These are phyloP conservation scores for Chalcosyrphus nemorum DNA, from an alignment of 2,888 invertebrate genomes.

Conservation along the genomic window DNA sequence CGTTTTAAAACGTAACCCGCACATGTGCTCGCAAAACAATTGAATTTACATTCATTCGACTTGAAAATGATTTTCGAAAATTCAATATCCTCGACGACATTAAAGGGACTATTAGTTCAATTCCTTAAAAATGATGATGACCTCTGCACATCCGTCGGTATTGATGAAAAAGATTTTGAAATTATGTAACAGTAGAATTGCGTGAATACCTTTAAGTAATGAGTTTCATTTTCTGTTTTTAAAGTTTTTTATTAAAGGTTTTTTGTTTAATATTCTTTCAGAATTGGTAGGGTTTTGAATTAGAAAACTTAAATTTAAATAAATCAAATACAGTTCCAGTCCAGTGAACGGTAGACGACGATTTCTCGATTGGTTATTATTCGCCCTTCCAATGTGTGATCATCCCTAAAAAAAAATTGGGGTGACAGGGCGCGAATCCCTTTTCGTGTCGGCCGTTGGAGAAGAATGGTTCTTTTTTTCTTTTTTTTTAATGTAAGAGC, in stretches of 20 bases:
- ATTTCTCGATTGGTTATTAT: conserved; percentile 45
- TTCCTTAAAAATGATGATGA: neutral
- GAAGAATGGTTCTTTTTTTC: conserved; percentile 10
- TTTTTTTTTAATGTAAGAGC: conserved; percentile 20
- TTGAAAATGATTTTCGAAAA: conserved; percentile 52
- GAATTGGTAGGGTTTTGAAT: too few species aligned
- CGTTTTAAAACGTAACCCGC: conserved; percentile 97
- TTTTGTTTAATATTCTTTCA: too few species aligned
- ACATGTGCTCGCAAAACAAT: conserved; percentile 87
- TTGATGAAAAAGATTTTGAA: neutral
- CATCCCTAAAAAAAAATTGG: conserved; percentile 28
- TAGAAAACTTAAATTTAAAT: neutral
- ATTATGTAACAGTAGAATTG: conserved; percentile 24
- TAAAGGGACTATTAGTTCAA: conserved; percentile 13
- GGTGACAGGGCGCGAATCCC: conserved; percentile 29
- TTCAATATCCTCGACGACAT: conserved; percentile 59
- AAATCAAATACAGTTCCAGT: conserved; percentile 10
- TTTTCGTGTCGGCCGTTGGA: conserved; percentile 15
- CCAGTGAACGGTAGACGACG: conserved; percentile 34
- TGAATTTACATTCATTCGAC: conserved; percentile 61
- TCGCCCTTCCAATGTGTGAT: conserved; percentile 23
- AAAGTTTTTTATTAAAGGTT: too few species aligned
- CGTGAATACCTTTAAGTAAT: conserved; percentile 1
- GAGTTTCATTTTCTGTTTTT: neutral
- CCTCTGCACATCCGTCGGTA: conserved; percentile 40